phyloP scores from a whole-genome alignment of 2,888 invertebrate genomes.

The Apamea crenata region DNA sequence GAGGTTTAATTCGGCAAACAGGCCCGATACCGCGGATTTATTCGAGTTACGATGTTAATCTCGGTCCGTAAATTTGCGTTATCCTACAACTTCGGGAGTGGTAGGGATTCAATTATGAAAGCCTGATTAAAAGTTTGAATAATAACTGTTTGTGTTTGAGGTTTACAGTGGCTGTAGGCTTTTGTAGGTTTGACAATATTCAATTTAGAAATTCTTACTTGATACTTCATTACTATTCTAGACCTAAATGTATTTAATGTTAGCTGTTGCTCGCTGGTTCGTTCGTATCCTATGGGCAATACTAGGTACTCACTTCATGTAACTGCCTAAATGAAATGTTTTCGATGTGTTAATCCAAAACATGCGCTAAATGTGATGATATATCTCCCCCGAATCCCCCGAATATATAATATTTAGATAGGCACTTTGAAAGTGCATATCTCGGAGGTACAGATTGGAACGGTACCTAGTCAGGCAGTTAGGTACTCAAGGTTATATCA shows the following conservation, averaged over 20 bases:
- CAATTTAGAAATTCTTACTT: not conserved
- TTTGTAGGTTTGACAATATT: not conserved
- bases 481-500: not conserved
- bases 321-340: not conserved
- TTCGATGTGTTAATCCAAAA: not conserved
- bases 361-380: too few relatives aligned
- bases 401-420: too few relatives aligned
- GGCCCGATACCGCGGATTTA: constrained; percentile 80
- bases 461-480: not conserved
- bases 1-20: constrained; percentile 83
- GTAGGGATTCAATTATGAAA: constrained; percentile 64
- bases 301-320: too few relatives aligned
- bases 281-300: not conserved
- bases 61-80: constrained; percentile 63
- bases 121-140: constrained; percentile 63
- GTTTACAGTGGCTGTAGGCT: constrained; percentile 5
- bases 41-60: constrained; percentile 80
- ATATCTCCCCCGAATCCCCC: too few relatives aligned
- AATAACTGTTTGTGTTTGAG: constrained; percentile 57
- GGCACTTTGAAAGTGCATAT: too few relatives aligned
- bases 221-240: not conserved
- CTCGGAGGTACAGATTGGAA: not conserved
- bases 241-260: not conserved
- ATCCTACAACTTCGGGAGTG: constrained; percentile 54
- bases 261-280: not conserved